Evolutionary conservation across 2,113 vertebrate genomes (phyloP).

Genomic region (Pedetes capensis): DNA sequence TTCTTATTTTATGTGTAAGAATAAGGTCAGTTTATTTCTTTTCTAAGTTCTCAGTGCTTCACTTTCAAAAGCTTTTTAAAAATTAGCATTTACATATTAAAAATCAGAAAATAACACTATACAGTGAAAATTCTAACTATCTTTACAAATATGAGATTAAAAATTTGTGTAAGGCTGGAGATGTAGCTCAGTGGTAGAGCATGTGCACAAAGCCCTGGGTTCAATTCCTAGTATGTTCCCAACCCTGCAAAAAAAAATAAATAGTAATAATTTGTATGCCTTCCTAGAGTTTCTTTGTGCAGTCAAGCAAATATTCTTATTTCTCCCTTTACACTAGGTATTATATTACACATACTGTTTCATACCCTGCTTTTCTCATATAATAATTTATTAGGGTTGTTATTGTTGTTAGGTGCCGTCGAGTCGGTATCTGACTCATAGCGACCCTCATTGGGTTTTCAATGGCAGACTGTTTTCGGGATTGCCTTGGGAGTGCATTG

Average conservation of each 20-base stretch:
- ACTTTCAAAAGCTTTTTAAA: constrained; percentile 19
- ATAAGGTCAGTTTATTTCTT: constrained; percentile 4
- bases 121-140: not conserved
- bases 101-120: not conserved
- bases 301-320: constrained; percentile 17
- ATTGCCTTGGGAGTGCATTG: too few species aligned
- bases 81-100: too few species aligned
- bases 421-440: too few species aligned
- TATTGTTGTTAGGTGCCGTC: too few species aligned
- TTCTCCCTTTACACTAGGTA: not conserved
- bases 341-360: not conserved
- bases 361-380: not conserved
- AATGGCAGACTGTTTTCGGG: too few species aligned
- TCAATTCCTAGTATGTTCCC: not conserved
- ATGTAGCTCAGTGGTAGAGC: not conserved
- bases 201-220: not conserved
- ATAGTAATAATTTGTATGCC: not conserved
- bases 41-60: constrained; percentile 1
- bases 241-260: too few species aligned
- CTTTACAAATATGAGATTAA: not conserved
- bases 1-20: constrained; percentile 34
- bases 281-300: not conserved
- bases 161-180: not conserved
- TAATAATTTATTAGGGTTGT: not conserved
- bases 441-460: too few species aligned